phyloP scores from a whole-genome alignment of 2,113 vertebrate genomes.

The Oryzias javanicus region DNA sequence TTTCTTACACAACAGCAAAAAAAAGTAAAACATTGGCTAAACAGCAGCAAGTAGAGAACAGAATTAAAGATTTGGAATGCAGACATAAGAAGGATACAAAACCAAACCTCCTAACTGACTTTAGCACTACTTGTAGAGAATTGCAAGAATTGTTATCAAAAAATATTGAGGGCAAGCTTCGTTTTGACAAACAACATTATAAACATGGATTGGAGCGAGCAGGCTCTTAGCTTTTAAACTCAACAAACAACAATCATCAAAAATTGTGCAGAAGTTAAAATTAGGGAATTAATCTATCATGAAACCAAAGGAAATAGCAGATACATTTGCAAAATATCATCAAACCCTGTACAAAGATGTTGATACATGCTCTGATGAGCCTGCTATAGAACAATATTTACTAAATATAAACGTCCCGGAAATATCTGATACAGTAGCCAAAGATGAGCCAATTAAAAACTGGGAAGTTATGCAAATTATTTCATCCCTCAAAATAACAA shows the following conservation, averaged over 20 bases:
- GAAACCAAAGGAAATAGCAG: background rate
- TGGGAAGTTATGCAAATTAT: background rate
- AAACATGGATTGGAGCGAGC: background rate
- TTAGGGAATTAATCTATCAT: accelerated
- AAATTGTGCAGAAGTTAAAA: background rate
- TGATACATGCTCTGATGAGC: background rate
- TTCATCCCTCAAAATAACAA: background rate
- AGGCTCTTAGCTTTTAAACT: background rate
- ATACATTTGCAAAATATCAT: background rate
- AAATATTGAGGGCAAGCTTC: too few species aligned
- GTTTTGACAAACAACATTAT: too few species aligned
- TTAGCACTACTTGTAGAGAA: too few species aligned
- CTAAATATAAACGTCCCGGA: background rate
- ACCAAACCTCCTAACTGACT: too few species aligned
- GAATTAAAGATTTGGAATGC: too few species aligned
- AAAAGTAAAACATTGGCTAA: too few species aligned
- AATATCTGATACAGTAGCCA: background rate
- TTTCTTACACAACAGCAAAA: too few species aligned
- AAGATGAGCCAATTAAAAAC: background rate
- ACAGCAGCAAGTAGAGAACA: too few species aligned
- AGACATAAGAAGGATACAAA: too few species aligned
- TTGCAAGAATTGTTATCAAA: too few species aligned
- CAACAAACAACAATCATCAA: background rate
- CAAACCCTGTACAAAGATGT: background rate
- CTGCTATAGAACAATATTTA: background rate